Conservation (phyloP, 2,888 invertebrate genomes). For the Aleiodes alternator region DNA sequence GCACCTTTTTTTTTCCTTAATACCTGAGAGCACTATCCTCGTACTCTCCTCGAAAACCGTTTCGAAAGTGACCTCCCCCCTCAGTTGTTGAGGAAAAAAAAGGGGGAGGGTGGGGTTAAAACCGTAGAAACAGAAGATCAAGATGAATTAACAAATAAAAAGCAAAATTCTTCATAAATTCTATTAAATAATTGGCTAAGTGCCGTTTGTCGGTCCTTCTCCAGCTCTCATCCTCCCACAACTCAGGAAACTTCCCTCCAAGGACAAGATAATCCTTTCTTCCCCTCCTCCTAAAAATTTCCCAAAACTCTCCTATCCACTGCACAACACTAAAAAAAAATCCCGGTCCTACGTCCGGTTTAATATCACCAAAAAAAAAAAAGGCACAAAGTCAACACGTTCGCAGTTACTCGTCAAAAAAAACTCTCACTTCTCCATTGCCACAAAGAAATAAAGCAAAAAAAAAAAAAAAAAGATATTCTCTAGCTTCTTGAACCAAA, state of each 20-base stretch:
- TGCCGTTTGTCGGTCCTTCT: conserved; percentile 52
- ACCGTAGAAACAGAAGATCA: background rate
- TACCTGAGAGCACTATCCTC: background rate
- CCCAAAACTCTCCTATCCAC: background rate
- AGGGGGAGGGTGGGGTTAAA: too few relatives aligned
- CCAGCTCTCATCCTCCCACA: conserved; percentile 53
- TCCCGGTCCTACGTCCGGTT: conserved; percentile 35
- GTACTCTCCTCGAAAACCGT: background rate
- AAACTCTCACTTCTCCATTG: background rate
- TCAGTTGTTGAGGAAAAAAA: background rate
- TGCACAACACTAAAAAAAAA: background rate
- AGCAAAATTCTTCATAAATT: conserved; percentile 21
- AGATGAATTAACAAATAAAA: conserved; percentile 35
- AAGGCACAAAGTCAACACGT: conserved; percentile 9
- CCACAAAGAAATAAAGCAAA: conserved; percentile 7
- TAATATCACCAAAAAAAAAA: conserved; percentile 36
- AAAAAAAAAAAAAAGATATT: conserved; percentile 5
- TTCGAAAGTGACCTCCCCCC: background rate
- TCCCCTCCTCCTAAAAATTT: background rate
- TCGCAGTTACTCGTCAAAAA: conserved; percentile 4
- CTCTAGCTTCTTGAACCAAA: conserved; percentile 36
- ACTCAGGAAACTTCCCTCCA: conserved; percentile 52
- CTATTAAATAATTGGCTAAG: conserved; percentile 52
- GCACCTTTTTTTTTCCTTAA: too few relatives aligned
- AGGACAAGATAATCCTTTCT: conserved; percentile 51